Evolutionary conservation across 2,888 invertebrate species (phyloP), one percentile per base, ranked within the genome.

Genomic region (Gortyna flavago): DNA sequence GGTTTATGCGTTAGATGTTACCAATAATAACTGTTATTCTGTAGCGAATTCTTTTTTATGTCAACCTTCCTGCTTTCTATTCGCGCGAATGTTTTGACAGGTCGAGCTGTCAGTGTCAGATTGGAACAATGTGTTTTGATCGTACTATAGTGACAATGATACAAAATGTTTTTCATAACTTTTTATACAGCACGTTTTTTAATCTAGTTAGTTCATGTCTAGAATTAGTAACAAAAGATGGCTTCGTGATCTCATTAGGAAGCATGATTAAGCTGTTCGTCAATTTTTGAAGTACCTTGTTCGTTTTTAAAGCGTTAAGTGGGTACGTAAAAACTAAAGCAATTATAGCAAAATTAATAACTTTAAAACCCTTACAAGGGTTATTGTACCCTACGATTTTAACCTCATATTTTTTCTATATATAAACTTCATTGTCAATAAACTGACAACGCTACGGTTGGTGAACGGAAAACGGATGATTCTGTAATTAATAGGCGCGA

Each of bases 1-100:
- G 92, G 93, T 92, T 91, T 91, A 89, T 85, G 87, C 88, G 79
- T 90, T 90, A 81, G 85, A 80, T 90, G 88, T 88, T 89, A 82
- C 86, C 85, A 85, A 83, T 78, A 89, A 86, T 85, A 88, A 88
- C 86, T 85, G 88, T 87, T 89, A 88, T 88, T 89, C 89, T 88
- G 89, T 88, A 79, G 90, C 90, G 87, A 90, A 91, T 91, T 89
- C 84, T 80, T 81, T 86, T 87, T 86, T 87, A 82, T 87, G 81
- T 86, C 83, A 81, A 81, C 81, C 77, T 73, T 79, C 77, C 32
- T 68, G 77, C 89, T 89, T 89, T 89, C 88, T 79, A 87, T 85
- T 82, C 54, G 64, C 66, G 86, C 80, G 66, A 84, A 84, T 82
- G 68, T 75, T 85, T 81, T 80, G 85, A 82, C 76, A 86, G 75